Base-by-base conservation (phyloP, 2,888 invertebrate species). In the Heliconius aoede region DNA sequence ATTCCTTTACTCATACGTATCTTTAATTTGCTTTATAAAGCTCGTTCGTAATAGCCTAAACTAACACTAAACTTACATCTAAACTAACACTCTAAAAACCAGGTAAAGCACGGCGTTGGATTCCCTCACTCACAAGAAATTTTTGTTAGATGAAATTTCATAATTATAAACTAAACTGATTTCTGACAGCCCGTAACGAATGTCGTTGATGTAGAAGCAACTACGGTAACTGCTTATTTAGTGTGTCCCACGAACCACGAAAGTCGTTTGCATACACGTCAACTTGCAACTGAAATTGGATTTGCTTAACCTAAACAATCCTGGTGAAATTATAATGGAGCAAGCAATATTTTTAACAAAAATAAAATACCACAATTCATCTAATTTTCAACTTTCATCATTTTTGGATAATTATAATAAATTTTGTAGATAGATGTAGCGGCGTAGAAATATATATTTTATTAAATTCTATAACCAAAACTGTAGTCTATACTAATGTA, bases 131-230 rank as follows among this genome's bases (percentile, higher is more conserved):
- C 9, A 32, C 32, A 11, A 11, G 26, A 65, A 15, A 36, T 26
- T 65, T 65, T 36, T 15, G 24, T 24, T 36, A 65, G 40, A 36
- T 4, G 15, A 40, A 24, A 65, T 65, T 24, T 65, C 24, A 36
- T 15, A 65, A 65, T 65, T 65, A 65, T 40, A 65, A 24, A 40
- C 65, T 65, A 15, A 40, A 36, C 65, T 65, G 36, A 15, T 24
- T 65, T 8, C 18, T 15, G 40, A 40, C 65, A 65, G 65, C 18
- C 26, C 65, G 26, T 65, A 65, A 65, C 24, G 40, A 65, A 65
- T 40, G 21, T 30, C 15, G 32, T 65, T 36, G 32, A 40, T 32
- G 40, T 65, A 40, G 65, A 40, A 65, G 40, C 24, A 36, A 24
- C 64, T 36, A 36, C 62, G 30, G 18, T n/a, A n/a, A 21, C 4